Base-by-base conservation (phyloP, 2,797 vertebrate species). In the Falco cherrug region DNA sequence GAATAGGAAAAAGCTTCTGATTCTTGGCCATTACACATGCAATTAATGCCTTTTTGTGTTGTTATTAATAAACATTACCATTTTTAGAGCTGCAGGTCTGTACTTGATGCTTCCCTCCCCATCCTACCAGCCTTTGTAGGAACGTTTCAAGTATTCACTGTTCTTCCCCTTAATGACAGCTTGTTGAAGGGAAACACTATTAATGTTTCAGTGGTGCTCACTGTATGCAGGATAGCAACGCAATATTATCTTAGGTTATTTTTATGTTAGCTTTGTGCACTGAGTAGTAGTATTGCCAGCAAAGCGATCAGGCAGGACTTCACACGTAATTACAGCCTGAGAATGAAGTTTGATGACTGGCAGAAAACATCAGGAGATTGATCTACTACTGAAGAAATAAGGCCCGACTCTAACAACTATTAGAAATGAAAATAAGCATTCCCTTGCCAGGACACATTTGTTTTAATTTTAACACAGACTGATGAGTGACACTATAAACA, bases 401-500 rank as follows among this genome's bases (percentile, higher is more conserved):
- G 64, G 67, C 69, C 93, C 90, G 90, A 80, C 95, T 75, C 57
- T 91, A 96, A 81, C 74, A 92, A 69, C 79, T 96, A 76, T 63
- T 78, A 82, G 33, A 92, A 95, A 95, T 51, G 5, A 88, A 93
- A 91, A 75, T 70, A 89, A 95, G 83, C 68, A 65, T 92, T 96
- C 56, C 45, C 84, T 91, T 97, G 75, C 70, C 86, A 82, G 63
- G 67, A 85, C 63, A 85, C 21, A 79, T 92, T 93, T 96, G 75
- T 85, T 97, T 97, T 96, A 54, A 95, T 97, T 96, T 96, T 95
- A 96, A 96, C 78, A 90, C 68, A 93, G 71, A 39, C 61, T 84
- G 75, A 71, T 60, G 88, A 97, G 79, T 93, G 95, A 95, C 87
- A 93, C 78, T 91, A 87, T 92, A 97, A 97, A 97, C 90, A 94